Conservation (phyloP, 2,888 invertebrate genomes). For the Caenorhabditis sp. region DNA sequence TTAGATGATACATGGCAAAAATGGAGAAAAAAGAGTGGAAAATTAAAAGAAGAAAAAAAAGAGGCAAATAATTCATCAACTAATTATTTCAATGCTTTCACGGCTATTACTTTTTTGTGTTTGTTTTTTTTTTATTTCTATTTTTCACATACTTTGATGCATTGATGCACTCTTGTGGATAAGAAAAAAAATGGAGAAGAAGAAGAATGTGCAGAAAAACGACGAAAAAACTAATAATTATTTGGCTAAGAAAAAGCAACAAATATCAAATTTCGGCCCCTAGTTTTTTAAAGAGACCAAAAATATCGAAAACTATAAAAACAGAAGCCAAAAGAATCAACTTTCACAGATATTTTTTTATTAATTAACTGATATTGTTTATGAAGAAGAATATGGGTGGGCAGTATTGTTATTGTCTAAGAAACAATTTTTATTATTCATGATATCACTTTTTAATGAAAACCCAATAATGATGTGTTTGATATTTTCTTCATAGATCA, state of each 20-base stretch:
- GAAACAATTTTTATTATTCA: too few relatives aligned
- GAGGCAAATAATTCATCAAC: slow-evolving; percentile 10
- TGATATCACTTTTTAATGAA: too few relatives aligned
- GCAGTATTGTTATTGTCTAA: too few relatives aligned
- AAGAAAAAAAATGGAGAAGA: not conserved
- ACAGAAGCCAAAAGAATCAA: too few relatives aligned
- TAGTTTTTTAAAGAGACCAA: not conserved
- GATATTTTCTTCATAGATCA: too few relatives aligned
- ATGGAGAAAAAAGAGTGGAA: not conserved
- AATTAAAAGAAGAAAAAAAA: not conserved
- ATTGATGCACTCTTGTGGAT: not conserved
- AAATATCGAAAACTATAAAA: too few relatives aligned
- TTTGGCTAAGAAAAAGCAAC: not conserved
- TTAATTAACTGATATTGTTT: too few relatives aligned
- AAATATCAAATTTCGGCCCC: not conserved
- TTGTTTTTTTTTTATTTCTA: not conserved
- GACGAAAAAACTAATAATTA: not conserved
- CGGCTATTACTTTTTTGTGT: not conserved
- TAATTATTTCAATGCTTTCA: slow-evolving; percentile 9
- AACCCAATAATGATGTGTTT: too few relatives aligned
- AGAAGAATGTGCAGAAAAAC: not conserved
- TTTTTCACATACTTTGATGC: not conserved
- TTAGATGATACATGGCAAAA: not conserved
- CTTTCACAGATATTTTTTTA: too few relatives aligned
- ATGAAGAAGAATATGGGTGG: too few relatives aligned